Conservation (phyloP, 53 echinoderm and acorn worm species). For the Echinometra lucunter region DNA sequence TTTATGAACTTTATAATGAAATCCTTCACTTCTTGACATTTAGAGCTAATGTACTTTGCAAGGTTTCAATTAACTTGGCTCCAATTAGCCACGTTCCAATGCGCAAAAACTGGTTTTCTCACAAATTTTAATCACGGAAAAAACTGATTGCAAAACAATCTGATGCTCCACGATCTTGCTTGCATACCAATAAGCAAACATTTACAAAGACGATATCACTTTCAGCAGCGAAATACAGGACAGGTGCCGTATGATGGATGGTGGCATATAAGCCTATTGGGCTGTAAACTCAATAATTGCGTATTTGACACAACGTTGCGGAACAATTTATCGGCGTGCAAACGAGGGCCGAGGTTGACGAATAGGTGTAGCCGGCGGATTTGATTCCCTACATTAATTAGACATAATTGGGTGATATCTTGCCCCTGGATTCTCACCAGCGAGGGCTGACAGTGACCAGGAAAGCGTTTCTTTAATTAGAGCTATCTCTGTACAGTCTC, state of each 20-base stretch:
- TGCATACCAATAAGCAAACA: constrained; percentile 52
- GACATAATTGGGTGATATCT: constrained; percentile 27
- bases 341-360: constrained; percentile 43
- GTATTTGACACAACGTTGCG: constrained; percentile 40
- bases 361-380: background rate
- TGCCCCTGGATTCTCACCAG: background rate
- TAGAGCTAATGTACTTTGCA: constrained; percentile 15
- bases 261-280: background rate
- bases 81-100: constrained; percentile 45
- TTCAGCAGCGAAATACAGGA: background rate
- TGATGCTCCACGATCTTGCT: background rate
- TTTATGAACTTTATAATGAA: background rate
- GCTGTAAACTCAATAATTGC: constrained; percentile 48
- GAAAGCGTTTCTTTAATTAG: constrained; percentile 12
- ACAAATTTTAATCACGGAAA: constrained; percentile 8
- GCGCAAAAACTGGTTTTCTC: background rate
- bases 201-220: constrained; percentile 27
- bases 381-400: constrained; percentile 35
- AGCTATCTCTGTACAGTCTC: background rate
- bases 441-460: background rate
- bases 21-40: constrained; percentile 14
- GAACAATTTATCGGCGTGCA: constrained; percentile 52
- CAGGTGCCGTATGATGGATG: constrained; percentile 40
- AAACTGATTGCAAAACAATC: constrained; percentile 41
- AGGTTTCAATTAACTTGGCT: constrained; percentile 17